Base-by-base conservation (phyloP, 2,888 invertebrate genomes). In the Acrocyrtus sp. region DNA sequence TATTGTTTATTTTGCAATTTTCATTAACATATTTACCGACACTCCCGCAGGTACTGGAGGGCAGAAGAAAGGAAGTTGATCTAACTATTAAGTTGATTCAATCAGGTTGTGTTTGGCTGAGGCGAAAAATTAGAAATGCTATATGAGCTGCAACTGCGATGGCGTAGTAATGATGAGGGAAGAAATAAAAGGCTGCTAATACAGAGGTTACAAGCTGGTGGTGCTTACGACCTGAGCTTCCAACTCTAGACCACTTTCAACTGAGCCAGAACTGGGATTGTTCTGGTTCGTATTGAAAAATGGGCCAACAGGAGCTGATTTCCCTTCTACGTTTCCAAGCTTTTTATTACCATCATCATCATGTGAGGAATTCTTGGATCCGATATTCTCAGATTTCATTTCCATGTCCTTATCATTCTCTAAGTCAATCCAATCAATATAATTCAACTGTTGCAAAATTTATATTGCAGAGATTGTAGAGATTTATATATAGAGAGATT, bases 151-250 rank as follows among this genome's bases (percentile, higher is more conserved):
- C 17, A 19, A 19, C 8, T 15, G 12, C 17, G n/a, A 5, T 10
- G 45, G 12, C 4, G n/a, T n/a, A n/a, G n/a, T n/a, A n/a, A n/a
- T n/a, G n/a, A n/a, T n/a, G 60, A 53, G 34, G 53, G 12, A 56
- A 58, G 62, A 51, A 57, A 8, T 62, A 56, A 29, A 6, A 21
- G n/a, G 19, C 21, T 57, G 3, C 45, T 45, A 54, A 43, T 26
- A 50, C 24, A 15, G 63, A 45, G 27, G 24, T 70, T 75, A 75
- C 62, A 75, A 75, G 60, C 75, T 75, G 62, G n/a, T n/a, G n/a
- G 74, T 74, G 54, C 70, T 75, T 58, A 66, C 70, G 57, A 75
- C 70, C 66, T 70, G 70, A 21, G 70, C 47, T 60, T 70, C 69
- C 50, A 57, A 54, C 48, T 75, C 70, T 39, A 51, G 47, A 10